Conservation (phyloP, 2,113 vertebrate genomes). For the Pandion haliaetus region DNA sequence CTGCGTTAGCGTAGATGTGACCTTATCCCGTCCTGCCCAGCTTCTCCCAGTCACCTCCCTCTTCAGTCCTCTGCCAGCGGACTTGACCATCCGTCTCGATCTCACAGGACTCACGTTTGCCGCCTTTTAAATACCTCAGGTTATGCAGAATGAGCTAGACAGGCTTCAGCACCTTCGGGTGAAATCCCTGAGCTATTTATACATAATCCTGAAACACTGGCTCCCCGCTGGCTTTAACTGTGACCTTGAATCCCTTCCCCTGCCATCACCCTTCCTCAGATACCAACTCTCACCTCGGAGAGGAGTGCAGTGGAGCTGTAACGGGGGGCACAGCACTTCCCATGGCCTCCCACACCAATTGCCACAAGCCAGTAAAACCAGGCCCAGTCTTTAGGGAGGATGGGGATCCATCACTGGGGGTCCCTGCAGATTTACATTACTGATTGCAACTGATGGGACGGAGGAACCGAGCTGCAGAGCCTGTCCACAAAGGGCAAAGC, state of each 20-base stretch:
- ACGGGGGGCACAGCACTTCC: not conserved
- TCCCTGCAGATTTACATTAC: not conserved
- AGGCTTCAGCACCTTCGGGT: not conserved
- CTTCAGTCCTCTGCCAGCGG: not conserved
- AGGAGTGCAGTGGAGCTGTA: not conserved
- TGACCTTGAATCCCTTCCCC: not conserved
- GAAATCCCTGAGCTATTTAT: not conserved
- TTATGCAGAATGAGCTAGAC: not conserved
- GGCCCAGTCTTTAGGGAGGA: no score
- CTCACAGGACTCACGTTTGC: not conserved
- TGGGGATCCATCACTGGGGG: not conserved
- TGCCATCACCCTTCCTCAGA: not conserved
- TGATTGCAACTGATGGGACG: not conserved
- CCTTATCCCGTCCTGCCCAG: not conserved
- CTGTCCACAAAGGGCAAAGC: not conserved
- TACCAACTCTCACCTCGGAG: not conserved
- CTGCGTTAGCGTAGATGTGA: rapidly evolving
- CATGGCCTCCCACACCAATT: not conserved
- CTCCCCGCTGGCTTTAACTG: not conserved
- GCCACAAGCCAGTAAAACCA: not conserved
- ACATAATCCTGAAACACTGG: rapidly evolving
- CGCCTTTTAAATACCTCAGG: not conserved
- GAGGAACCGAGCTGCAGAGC: not conserved
- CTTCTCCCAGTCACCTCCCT: not conserved
- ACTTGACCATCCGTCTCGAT: rapidly evolving